Evolutionary conservation across 2,888 invertebrate genomes (phyloP).

Genomic region (Neoascia interrupta): DNA sequence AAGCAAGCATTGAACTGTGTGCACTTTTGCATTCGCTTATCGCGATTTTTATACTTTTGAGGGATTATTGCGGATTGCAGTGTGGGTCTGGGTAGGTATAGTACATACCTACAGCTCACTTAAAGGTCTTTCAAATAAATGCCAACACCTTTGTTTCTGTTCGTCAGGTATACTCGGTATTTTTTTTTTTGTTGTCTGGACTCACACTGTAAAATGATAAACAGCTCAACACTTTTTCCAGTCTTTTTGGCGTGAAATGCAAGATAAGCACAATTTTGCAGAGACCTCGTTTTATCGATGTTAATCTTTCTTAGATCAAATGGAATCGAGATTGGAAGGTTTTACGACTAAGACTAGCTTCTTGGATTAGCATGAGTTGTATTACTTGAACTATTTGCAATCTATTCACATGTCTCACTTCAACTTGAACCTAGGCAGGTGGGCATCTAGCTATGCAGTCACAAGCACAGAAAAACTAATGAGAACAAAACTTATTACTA

Average conservation of each 20-base stretch:
- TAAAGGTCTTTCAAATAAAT: constrained; percentile 19
- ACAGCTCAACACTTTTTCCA: constrained; percentile 50
- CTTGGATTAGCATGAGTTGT: too few species aligned
- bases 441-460: too few species aligned
- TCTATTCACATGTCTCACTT: too few species aligned
- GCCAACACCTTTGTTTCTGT: constrained; percentile 30
- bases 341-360: too few species aligned
- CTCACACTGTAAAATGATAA: constrained; percentile 51
- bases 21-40: constrained; percentile 54
- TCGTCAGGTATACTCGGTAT: too few species aligned
- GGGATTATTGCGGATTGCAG: constrained; percentile 27
- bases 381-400: too few species aligned
- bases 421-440: too few species aligned
- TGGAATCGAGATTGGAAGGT: too few species aligned
- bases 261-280: constrained; percentile 49
- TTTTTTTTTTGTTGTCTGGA: too few species aligned
- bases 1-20: constrained; percentile 51
- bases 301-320: constrained; percentile 40
- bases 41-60: constrained; percentile 33
- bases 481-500: too few species aligned
- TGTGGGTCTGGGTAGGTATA: neutral
- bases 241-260: too few species aligned
- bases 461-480: too few species aligned
- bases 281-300: constrained; percentile 35
- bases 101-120: constrained; percentile 4